Conservation (phyloP, 2,888 invertebrate species). For the Volucella inflata region DNA sequence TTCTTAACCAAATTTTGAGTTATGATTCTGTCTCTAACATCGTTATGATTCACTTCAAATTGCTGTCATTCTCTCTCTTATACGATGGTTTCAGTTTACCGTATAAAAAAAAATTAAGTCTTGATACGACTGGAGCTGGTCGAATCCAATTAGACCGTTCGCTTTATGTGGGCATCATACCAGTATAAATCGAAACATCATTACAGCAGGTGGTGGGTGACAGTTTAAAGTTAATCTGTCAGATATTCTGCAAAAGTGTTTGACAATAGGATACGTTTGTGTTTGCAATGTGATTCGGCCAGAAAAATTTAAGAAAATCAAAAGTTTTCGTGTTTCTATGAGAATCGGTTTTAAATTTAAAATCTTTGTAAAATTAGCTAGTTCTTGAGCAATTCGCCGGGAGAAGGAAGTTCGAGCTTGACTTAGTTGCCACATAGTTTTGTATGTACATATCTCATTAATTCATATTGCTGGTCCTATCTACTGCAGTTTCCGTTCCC, state of each 20-base stretch:
- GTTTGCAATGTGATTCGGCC: neutral
- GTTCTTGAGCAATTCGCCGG: conserved; percentile 4
- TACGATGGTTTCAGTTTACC: neutral
- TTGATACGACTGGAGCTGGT: conserved; percentile 24
- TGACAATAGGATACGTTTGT: neutral
- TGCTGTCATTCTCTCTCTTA: conserved; percentile 6
- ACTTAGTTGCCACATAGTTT: conserved; percentile 58
- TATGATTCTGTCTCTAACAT: conserved; percentile 27
- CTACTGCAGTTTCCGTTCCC: neutral
- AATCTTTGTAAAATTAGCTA: neutral
- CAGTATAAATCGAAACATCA: conserved; percentile 70
- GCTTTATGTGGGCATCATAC: conserved; percentile 28
- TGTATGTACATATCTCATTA: conserved; percentile 1
- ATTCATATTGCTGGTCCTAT: too few relatives aligned
- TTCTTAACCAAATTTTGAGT: conserved; percentile 1
- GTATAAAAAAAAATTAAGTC: conserved; percentile 21
- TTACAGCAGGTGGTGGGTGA: conserved; percentile 57
- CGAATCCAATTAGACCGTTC: conserved; percentile 31
- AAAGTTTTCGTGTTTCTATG: neutral
- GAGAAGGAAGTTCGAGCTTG: neutral
- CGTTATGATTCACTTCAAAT: neutral
- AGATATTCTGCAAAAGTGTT: conserved; percentile 57
- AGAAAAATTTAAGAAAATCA: conserved; percentile 26
- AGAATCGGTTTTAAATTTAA: neutral
- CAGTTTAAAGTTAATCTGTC: conserved; percentile 32